These are phyloP conservation scores for Notoglanidium macrostoma DNA, from an alignment of 2,797 vertebrate genomes.

Conservation along the genomic window DNA sequence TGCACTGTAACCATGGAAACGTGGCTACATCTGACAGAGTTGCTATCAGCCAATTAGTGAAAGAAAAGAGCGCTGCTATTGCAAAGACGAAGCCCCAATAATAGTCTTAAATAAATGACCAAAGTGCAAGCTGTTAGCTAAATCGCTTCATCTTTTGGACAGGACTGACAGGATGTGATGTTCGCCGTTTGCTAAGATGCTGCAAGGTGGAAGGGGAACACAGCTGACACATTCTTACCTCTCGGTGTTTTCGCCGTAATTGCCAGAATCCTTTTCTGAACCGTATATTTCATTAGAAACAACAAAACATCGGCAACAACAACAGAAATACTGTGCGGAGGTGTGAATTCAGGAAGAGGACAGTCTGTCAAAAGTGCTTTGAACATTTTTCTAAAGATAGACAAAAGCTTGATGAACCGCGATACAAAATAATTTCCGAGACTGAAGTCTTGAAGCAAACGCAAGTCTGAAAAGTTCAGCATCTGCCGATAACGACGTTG, in stretches of 20 bases:
- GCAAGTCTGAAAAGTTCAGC: not conserved
- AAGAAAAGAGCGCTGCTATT: slow-evolving; percentile 55
- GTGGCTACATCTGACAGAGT: slow-evolving; percentile 56
- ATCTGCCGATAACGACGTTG: slow-evolving; percentile 4
- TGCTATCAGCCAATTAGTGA: slow-evolving; percentile 61
- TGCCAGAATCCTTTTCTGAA: not conserved
- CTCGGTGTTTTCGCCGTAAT: not conserved
- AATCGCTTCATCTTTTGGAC: slow-evolving; percentile 24
- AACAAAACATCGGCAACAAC: not conserved
- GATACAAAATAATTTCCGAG: not conserved
- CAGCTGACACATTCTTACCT: not conserved
- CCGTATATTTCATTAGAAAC: not conserved
- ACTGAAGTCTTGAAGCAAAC: not conserved
- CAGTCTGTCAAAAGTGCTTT: slow-evolving; percentile 18
- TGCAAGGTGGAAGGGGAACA: slow-evolving; percentile 18
- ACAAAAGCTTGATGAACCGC: slow-evolving; percentile 14
- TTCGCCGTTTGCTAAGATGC: slow-evolving; percentile 6
- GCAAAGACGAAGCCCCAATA: slow-evolving; percentile 57
- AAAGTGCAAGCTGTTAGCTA: slow-evolving; percentile 43
- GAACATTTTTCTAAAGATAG: slow-evolving; percentile 2
- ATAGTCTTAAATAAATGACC: slow-evolving; percentile 52
- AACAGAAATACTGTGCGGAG: not conserved
- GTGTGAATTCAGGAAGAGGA: slow-evolving; percentile 14
- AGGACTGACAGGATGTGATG: slow-evolving; percentile 33
- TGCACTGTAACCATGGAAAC: slow-evolving; percentile 62